Evolutionary conservation across 2,888 invertebrate genomes (phyloP), one percentile per base, ranked within the genome.

Genomic region (Eupithecia pulchellata): DNA sequence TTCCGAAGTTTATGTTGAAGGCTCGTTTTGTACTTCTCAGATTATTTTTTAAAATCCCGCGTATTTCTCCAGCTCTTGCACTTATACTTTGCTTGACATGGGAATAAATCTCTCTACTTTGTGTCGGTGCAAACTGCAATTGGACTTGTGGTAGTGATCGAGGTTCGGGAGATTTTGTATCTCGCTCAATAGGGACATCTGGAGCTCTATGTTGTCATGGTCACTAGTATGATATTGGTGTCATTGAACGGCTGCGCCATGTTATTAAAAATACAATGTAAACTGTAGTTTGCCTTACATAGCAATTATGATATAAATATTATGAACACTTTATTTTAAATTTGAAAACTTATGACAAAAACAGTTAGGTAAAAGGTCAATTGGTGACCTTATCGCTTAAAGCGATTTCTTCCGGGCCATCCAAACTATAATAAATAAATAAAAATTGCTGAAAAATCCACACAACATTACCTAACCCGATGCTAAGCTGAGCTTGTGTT

Each of bases 51-150:
- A 60, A 60, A 60, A 60, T 34, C 13, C 20, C 34, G 34, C 34
- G n/a, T 34, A 60, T 60, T 60, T 60, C 20, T 32, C 34, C 29
- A 29, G 60, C 60, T 34, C 60, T 60, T 60, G n/a, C 20, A 34
- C 20, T 34, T 34, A 32, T 58, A 58, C 3, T n/a, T 32, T 32
- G 30, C 58, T 58, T 58, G 58, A 58, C 30, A 58, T 58, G 30
- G 30, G 11, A 32, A 17, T 58, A 58, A 58, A 30, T 27, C 30
- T 58, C 30, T 58, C n/a, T n/a, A 30, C 58, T 32, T 30, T 57
- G 17, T 57, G 55, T 20, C 20, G 20, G 9, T 47, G 47, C 11
- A 20, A 20, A 47, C 47, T 47, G 47, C 20, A 20, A 47, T 20
- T 47, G 9, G 9, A n/a, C n/a, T 42, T n/a, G 42, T 11, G 4